These are phyloP conservation scores for Acropora tenuis DNA, from an alignment of 64 coral and sea anemone genomes.

Conservation along the genomic window DNA sequence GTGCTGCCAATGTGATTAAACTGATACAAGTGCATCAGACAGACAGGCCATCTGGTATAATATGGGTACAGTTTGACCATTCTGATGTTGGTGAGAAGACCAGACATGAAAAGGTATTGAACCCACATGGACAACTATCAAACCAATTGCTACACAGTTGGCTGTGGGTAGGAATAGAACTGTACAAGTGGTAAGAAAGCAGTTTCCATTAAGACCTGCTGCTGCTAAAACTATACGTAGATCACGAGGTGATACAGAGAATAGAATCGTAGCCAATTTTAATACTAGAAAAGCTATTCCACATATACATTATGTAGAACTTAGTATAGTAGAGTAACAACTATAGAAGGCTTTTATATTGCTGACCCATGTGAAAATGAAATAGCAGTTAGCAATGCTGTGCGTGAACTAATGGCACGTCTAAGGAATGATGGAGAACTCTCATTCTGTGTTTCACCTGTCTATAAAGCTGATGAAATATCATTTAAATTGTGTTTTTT, in stretches of 20 bases:
- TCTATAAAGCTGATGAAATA: constrained; percentile 15
- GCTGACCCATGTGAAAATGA: constrained; percentile 50
- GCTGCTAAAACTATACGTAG: constrained; percentile 69
- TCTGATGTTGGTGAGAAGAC: too few relatives aligned
- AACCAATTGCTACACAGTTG: constrained; percentile 68
- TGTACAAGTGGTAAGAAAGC: constrained; percentile 66
- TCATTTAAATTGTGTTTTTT: constrained; percentile 52
- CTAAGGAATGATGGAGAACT: constrained; percentile 6
- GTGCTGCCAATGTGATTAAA: too few relatives aligned
- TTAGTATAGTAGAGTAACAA: constrained; percentile 60
- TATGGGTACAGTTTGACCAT: too few relatives aligned
- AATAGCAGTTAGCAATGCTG: constrained; percentile 52
- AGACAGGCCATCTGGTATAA: constrained; percentile 70
- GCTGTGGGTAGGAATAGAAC: constrained; percentile 68
- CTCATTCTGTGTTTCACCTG: background rate
- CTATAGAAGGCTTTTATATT: constrained; percentile 47
- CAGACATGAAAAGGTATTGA: constrained; percentile 62
- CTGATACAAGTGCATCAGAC: too few relatives aligned
- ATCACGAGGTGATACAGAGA: constrained; percentile 75
- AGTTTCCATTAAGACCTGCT: constrained; percentile 67
- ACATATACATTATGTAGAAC: constrained; percentile 57
- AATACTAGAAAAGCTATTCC: constrained; percentile 53
- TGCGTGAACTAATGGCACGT: constrained; percentile 11
- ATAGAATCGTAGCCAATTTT: constrained; percentile 58
- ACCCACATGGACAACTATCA: constrained; percentile 66